phyloP scores from a whole-genome alignment of 2,797 vertebrate species.

The Gastrophryne carolinensis region DNA sequence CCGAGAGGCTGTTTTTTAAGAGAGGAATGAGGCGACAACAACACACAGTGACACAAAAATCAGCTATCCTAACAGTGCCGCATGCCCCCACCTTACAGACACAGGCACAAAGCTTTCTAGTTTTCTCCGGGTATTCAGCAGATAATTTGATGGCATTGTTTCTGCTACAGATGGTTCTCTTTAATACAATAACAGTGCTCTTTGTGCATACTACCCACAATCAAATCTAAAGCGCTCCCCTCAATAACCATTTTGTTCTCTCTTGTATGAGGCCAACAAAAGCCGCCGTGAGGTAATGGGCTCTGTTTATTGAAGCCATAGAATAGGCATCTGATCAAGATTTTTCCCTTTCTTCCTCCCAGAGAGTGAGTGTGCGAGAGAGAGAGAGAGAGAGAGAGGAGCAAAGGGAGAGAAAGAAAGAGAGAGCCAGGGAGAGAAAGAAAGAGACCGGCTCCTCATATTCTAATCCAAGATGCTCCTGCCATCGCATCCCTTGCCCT shows the following conservation, averaged over 20 bases:
- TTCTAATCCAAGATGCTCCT: constrained; percentile 71
- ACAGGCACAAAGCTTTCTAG: constrained; percentile 98
- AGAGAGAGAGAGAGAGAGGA: too few relatives aligned
- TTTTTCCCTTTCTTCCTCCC: constrained; percentile 79
- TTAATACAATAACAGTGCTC: constrained; percentile 99
- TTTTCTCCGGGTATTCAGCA: constrained; percentile 99
- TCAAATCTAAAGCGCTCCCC: constrained; percentile 98
- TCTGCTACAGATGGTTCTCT: constrained; percentile 99
- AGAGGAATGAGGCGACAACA: constrained; percentile 98
- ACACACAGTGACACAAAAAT: constrained; percentile 82
- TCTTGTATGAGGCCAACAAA: constrained; percentile 99
- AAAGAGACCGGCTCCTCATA: constrained; percentile 80
- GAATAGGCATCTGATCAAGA: constrained; percentile 98
- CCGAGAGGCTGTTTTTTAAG: constrained; percentile 90
- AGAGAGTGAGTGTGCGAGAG: too few relatives aligned
- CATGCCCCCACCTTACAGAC: constrained; percentile 91
- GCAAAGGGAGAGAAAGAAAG: too few relatives aligned
- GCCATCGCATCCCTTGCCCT: too few relatives aligned
- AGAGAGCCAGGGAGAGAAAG: too few relatives aligned
- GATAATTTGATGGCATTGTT: constrained; percentile 99
- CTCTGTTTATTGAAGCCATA: constrained; percentile 97
- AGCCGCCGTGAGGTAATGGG: constrained; percentile 98
- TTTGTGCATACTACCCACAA: constrained; percentile 98
- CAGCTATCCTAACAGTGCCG: constrained; percentile 92
- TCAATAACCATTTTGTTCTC: constrained; percentile 99